Conservation (phyloP, 2,113 vertebrate species). For the Onychostoma macrolepis region DNA sequence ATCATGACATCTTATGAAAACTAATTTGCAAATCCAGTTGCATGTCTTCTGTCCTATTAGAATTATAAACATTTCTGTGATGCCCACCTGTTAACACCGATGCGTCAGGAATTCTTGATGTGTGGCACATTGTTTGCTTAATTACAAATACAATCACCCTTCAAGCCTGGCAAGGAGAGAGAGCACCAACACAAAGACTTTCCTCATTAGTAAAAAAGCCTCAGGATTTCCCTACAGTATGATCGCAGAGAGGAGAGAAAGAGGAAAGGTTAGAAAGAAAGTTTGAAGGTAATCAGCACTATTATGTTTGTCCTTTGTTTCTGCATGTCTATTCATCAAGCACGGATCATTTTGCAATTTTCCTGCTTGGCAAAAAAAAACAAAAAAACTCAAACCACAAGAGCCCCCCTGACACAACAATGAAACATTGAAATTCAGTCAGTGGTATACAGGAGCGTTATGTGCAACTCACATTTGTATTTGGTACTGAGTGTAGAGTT, state of each 20-base stretch:
- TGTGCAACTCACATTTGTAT: constrained; percentile 2
- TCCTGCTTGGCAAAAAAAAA: not conserved
- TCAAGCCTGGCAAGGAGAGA: constrained; percentile 6
- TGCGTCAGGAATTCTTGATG: constrained; percentile 63
- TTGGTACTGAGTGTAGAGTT: not conserved
- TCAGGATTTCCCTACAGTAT: constrained; percentile 53
- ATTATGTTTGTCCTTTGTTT: not conserved
- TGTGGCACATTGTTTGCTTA: constrained; percentile 42
- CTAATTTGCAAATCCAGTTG: not conserved
- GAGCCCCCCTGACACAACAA: not conserved
- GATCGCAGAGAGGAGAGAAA: not conserved
- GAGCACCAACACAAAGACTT: constrained; percentile 41
- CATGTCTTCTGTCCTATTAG: not conserved
- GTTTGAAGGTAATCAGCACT: constrained; percentile 2
- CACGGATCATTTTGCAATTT: not conserved
- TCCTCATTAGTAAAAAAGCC: constrained; percentile 53
- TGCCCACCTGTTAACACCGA: constrained; percentile 44
- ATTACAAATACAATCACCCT: constrained; percentile 54
- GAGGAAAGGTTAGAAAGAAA: not conserved
- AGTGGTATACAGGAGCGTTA: not conserved
- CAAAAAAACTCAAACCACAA: not conserved
- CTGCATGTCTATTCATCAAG: not conserved
- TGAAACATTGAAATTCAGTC: not conserved
- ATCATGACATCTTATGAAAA: constrained; percentile 20
- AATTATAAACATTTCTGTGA: constrained; percentile 1